Conservation (phyloP, 2,888 invertebrate species). For the Monochamus alternatus region DNA sequence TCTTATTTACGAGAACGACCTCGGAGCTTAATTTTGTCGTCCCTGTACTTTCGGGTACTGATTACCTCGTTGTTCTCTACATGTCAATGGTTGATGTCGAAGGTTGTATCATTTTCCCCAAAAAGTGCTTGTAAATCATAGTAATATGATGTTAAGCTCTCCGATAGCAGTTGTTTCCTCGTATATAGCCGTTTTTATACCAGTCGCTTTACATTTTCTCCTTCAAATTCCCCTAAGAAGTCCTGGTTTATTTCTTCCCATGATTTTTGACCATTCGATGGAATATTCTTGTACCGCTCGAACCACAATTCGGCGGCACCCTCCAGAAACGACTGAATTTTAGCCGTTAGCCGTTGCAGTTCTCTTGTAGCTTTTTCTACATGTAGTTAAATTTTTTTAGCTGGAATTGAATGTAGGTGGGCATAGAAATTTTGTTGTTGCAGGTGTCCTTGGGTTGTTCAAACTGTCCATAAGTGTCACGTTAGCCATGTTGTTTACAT, state of each 20-base stretch:
- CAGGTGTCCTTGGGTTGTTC: background rate
- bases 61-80: too few species aligned
- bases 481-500: background rate
- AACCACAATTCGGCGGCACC: conserved; percentile 1
- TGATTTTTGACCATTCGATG: background rate
- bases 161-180: background rate
- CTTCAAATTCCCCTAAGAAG: background rate
- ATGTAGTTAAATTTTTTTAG: background rate
- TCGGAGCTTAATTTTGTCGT: too few species aligned
- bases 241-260: background rate
- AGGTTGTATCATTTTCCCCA: conserved; percentile 11
- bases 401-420: background rate
- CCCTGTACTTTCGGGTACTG: too few species aligned
- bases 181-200: background rate
- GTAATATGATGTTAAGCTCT: conserved; percentile 21
- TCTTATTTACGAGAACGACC: too few species aligned
- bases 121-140: conserved; percentile 19
- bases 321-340: background rate
- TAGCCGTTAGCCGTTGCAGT: background rate
- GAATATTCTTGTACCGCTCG: background rate
- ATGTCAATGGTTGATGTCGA: background rate
- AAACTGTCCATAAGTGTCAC: background rate
- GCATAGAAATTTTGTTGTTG: background rate
- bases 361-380: background rate
- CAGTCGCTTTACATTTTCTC: background rate